Conservation (phyloP, 1,140 invertebrate species). For the Muscidifurax raptorellus region DNA sequence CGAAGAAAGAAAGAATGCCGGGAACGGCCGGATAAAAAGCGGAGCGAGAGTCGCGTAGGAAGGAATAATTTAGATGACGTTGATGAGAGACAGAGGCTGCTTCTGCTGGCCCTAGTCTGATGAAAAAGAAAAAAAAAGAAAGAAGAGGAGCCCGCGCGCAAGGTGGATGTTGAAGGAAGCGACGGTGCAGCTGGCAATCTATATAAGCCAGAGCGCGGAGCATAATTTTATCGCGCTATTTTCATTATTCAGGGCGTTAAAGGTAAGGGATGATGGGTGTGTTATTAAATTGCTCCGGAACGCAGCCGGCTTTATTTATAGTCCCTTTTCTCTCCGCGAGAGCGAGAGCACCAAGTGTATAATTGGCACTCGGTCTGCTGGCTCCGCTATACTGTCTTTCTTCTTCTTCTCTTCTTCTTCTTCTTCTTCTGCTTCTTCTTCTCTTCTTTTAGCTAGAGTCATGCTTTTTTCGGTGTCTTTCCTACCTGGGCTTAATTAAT, state of each 20-base stretch:
- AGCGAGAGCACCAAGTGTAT: neutral
- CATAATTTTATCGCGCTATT: slow-evolving; percentile 46
- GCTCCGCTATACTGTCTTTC: neutral
- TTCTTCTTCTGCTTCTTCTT: too few relatives aligned
- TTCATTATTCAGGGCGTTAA: slow-evolving; percentile 49
- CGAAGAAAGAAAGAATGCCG: slow-evolving; percentile 32
- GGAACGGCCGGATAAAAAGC: slow-evolving; percentile 20
- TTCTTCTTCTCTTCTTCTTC: neutral
- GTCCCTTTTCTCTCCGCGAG: neutral
- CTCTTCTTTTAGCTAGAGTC: neutral
- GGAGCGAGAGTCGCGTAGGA: slow-evolving; percentile 30
- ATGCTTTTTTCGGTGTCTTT: neutral
- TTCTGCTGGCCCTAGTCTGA: neutral
- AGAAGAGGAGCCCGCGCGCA: neutral
- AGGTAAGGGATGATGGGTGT: slow-evolving; percentile 26
- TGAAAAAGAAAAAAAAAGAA: slow-evolving; percentile 18
- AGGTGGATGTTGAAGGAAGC: neutral
- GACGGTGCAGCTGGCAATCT: neutral
- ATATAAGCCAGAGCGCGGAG: neutral
- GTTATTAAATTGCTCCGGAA: slow-evolving; percentile 45
- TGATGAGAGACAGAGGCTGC: slow-evolving; percentile 32
- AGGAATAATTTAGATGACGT: slow-evolving; percentile 47
- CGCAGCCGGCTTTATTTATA: slow-evolving; percentile 25
- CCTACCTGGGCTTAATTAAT: neutral
- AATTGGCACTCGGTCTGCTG: neutral